Base-by-base conservation (phyloP, 2,888 invertebrate genomes). In the Lasioglossum pauxillum region DNA sequence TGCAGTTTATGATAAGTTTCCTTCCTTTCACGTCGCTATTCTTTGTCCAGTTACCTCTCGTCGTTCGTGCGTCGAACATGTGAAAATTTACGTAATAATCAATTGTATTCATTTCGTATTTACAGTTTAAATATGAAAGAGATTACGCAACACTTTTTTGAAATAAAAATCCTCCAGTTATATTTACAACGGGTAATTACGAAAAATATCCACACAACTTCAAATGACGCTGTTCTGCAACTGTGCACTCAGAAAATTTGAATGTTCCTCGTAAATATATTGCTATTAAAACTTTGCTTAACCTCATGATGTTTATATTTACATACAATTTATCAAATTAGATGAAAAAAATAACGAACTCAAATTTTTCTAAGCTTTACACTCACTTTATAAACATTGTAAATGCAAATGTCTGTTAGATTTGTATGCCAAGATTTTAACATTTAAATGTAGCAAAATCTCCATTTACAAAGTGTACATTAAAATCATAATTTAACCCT, bases 1-100 rank as follows among this genome's bases (percentile, higher is more conserved):
- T 87, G 79, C 83, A 88, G 83, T 91, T 82, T 57, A 72, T 78
- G 74, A 79, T 78, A 81, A 75, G 89, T 83, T 53, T 23, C 57
- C 46, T 76, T 31, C 38, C 41, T 69, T 44, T 7, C 23, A 53
- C 64, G 27, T 19, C 64, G 53, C 77, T 38, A 64, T 75, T 60
- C 71, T 80, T 53, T 38, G 19, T 72, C 57, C 72, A 83, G 80
- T 83, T 64, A 35, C 14, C n/a, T 67, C 73, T 23, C 41, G 46
- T 35, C 38, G 23, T 19, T 72, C 72, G 71, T 60, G 19, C 27
- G 27, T 69, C n/a, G 35, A 76, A 31, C 67, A 49, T 31, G 23
- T n/a, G 38, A 23, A 35, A 57, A 75, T 35, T 4, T 16, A 41
- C 31, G 1, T 27, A 60, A 31, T 4, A 27, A 5, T 60, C 27